phyloP scores from a whole-genome alignment of 2,113 vertebrate genomes.

The Antechinus stuartii region DNA sequence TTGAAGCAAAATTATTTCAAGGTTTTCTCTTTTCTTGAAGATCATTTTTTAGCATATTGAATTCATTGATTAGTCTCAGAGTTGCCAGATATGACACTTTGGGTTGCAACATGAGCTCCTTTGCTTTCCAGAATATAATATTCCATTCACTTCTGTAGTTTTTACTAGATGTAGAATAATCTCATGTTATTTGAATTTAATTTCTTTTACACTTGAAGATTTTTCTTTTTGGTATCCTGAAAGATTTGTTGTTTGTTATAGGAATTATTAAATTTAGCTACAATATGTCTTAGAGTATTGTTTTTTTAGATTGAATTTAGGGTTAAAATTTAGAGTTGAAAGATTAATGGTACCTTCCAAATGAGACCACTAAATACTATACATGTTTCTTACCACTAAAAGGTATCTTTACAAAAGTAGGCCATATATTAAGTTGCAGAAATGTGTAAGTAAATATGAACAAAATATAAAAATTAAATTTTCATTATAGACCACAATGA shows the following conservation, averaged over 20 bases:
- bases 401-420: not conserved
- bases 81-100: not conserved
- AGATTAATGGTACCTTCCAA: not conserved
- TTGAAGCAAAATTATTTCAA: not conserved
- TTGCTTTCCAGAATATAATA: not conserved
- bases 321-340: not conserved
- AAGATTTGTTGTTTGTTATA: not conserved
- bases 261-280: not conserved
- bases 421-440: not conserved
- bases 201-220: not conserved
- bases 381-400: not conserved
- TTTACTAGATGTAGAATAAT: not conserved
- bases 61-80: not conserved
- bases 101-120: not conserved
- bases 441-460: not conserved
- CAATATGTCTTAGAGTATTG: not conserved
- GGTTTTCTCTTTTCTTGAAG: not conserved
- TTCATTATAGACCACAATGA: not conserved
- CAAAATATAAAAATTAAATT: not conserved
- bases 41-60: not conserved
- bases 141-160: not conserved
- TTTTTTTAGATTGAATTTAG: not conserved
- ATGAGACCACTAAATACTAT: not conserved
- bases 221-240: not conserved
- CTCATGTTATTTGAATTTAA: not conserved